These are phyloP conservation scores for Oryzias melastigma DNA, from an alignment of 2,113 vertebrate species.

Conservation along the genomic window DNA sequence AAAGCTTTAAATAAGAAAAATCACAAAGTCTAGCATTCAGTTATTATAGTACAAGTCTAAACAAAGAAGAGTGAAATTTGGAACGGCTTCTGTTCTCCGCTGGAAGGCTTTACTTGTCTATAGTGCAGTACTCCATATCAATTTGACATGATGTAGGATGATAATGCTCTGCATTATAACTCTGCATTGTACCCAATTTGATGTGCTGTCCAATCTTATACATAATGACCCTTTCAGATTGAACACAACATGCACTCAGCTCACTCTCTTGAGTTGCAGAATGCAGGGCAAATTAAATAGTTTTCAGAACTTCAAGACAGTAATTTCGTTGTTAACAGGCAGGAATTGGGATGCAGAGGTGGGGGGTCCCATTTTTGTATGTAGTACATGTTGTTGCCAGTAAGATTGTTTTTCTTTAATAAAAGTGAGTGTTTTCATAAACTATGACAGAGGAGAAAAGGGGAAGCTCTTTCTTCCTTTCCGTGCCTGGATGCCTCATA, in stretches of 20 bases:
- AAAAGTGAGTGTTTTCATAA: too few species aligned
- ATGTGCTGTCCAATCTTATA: background rate
- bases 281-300: background rate
- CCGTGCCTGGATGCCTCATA: background rate
- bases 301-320: background rate
- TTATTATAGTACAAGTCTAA: too few species aligned
- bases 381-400: too few species aligned
- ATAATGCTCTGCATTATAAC: background rate
- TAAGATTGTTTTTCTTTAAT: too few species aligned
- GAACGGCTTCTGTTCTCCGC: too few species aligned
- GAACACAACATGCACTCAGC: background rate
- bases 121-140: too few species aligned
- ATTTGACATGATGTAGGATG: constrained; percentile 3
- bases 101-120: too few species aligned
- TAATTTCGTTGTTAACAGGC: background rate
- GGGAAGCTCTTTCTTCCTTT: background rate
- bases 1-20: too few species aligned
- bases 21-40: too few species aligned
- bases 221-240: background rate
- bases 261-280: background rate
- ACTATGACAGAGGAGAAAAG: too few species aligned
- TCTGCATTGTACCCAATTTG: background rate
- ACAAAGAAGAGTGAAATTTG: too few species aligned
- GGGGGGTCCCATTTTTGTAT: too few species aligned
- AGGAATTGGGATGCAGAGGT: background rate